Base-by-base conservation (phyloP, 2,888 invertebrate species). In the Tenthredo amoena region DNA sequence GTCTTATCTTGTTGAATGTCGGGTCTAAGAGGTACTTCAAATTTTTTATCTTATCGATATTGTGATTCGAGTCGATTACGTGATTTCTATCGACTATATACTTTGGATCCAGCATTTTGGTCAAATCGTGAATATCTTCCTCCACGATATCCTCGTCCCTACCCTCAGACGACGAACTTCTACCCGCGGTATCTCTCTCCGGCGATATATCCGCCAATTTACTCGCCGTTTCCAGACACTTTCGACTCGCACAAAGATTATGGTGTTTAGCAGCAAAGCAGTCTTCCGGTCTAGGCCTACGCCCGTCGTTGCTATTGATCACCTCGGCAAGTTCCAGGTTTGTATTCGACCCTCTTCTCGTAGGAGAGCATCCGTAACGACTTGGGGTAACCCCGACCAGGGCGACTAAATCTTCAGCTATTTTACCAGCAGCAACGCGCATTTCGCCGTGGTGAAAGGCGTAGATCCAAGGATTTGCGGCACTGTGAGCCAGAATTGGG, bases 391-490 rank as follows among this genome's bases (percentile, higher is more conserved):
- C 90, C 0, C 92, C 92, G 83, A 95, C 91, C 1, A 94, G 90
- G 2, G 93, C 93, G 5, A 95, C 92, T 2, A 95, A 88, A 81
- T 95, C 94, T 87, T 95, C 95, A 4, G 95, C 93, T 26, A 95
- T 94, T 74, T 95, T 94, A 10, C 94, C 93, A 1, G 95, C 95
- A 0, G 95, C 95, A 0, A 94, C 92, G 18, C 95, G 94, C 88
- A 96, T 94, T 90, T 96, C 96, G 0, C 95, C 94, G 88, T 95
- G 96, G 87, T 95, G 94, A 90, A 95, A 96, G 3, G 96, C 96
- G 91, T 96, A 96, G 58, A 96, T 94, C 96, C 96, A 96, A 0
- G 96, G 96, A 90, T 96, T 96, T 86, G 95, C 93, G 9, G 95
- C 95, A 90, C 95, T 95, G 91, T 95, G 95, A 5, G 94, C 94